phyloP scores from a whole-genome alignment of 2,797 vertebrate genomes.

The Dicrostonyx torquatus region DNA sequence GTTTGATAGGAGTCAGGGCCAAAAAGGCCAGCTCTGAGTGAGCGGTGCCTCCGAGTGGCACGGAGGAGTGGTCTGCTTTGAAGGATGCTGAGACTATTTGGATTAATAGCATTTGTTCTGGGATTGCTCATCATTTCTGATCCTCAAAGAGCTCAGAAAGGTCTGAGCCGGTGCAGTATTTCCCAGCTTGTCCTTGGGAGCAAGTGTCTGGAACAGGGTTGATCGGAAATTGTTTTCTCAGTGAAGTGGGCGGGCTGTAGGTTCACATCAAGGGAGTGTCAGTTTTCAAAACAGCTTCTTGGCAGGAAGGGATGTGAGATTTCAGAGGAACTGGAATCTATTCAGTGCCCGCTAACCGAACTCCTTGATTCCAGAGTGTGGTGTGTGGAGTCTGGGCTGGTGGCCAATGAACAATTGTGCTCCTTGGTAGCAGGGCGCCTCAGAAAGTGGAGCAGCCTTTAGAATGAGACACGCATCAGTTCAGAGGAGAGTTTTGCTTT shows the following conservation, averaged over 20 bases:
- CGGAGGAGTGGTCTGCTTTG: constrained; percentile 64
- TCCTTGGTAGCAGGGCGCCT: neutral
- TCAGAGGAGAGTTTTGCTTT: neutral
- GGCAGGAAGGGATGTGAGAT: constrained; percentile 25
- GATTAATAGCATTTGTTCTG: constrained; percentile 67
- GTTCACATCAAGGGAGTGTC: constrained; percentile 56
- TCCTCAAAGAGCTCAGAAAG: constrained; percentile 66
- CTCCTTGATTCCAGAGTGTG: constrained; percentile 27
- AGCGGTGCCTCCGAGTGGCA: neutral
- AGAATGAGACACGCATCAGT: neutral
- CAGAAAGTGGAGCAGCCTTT: neutral
- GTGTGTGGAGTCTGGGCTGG: neutral
- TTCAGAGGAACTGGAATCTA: constrained; percentile 56
- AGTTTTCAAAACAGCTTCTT: constrained; percentile 68
- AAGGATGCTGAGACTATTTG: constrained; percentile 67
- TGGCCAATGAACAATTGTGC: neutral
- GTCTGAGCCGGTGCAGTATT: constrained; percentile 62
- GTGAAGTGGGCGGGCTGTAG: constrained; percentile 61
- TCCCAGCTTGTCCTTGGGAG: constrained; percentile 68
- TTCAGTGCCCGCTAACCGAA: constrained; percentile 44
- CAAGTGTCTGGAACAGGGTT: constrained; percentile 53
- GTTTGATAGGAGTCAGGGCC: constrained; percentile 64
- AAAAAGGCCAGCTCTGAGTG: constrained; percentile 46
- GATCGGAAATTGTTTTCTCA: constrained; percentile 74
- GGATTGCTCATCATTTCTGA: constrained; percentile 45